A percentile compares a stretch with the other conserved stretches of the same genome.
Conservation (phyloP, 2,113 vertebrate species). For the Xiphophorus couchianus region DNA sequence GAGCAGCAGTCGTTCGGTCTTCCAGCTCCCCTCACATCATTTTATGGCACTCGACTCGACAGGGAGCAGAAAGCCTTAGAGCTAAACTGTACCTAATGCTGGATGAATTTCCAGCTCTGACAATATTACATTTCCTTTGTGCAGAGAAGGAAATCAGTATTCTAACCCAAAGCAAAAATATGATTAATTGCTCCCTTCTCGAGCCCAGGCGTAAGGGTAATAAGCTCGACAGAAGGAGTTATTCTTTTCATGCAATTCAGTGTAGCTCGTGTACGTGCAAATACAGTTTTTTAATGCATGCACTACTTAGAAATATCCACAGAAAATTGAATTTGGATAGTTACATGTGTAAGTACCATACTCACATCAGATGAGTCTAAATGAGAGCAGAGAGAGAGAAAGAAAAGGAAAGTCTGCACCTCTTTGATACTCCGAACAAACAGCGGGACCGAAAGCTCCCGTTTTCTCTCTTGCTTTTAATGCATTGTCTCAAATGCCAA, state of each 20-base stretch:
- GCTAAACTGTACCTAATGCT: constrained; percentile 53
- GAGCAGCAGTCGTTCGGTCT: constrained; percentile 44
- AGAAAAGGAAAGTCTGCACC: constrained; percentile 35
- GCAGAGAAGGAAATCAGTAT: constrained; percentile 76
- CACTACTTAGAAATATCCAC: constrained; percentile 75
- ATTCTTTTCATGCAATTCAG: constrained; percentile 63
- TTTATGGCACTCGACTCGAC: constrained; percentile 37
- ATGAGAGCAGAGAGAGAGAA: constrained; percentile 54
- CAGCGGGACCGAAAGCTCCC: constrained; percentile 40
- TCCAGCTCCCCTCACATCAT: constrained; percentile 49
- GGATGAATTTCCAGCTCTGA: constrained; percentile 61
- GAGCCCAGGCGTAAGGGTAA: constrained; percentile 69
- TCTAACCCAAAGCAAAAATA: constrained; percentile 79
- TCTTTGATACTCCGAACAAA: constrained; percentile 68
- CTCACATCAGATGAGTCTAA: constrained; percentile 68
- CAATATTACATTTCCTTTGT: constrained; percentile 68
- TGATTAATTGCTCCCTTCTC: constrained; percentile 75
- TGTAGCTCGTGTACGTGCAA: constrained; percentile 54
- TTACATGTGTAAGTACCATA: constrained; percentile 70
- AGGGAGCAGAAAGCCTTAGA: constrained; percentile 62
- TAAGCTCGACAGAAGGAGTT: constrained; percentile 68
- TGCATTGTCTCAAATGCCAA: constrained; percentile 38
- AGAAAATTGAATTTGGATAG: constrained; percentile 75
- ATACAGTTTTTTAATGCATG: constrained; percentile 62
- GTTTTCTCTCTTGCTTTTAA: constrained; percentile 43